Evolutionary conservation across 2,113 vertebrate species (phyloP).

Genomic region (Glareola pratincola): DNA sequence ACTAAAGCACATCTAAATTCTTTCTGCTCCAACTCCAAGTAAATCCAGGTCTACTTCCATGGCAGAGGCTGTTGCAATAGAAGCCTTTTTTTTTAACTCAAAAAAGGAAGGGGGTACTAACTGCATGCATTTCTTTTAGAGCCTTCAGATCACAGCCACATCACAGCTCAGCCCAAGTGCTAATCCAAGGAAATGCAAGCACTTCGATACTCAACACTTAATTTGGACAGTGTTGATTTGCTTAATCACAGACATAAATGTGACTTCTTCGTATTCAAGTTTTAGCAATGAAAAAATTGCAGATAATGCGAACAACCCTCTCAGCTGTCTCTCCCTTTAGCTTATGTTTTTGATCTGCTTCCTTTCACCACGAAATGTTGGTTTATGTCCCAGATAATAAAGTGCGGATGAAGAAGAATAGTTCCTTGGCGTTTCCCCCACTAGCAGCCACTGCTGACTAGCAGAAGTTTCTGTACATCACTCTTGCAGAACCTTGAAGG

Average conservation of each 20-base stretch:
- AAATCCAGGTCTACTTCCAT: not conserved
- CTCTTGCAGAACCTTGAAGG: not conserved
- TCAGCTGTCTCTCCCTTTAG: not conserved
- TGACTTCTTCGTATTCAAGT: not conserved
- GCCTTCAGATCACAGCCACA: not conserved
- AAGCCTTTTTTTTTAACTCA: not conserved
- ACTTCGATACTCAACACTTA: not conserved
- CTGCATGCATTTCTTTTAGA: not conserved
- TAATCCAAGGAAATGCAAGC: not conserved
- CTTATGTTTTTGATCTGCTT: not conserved
- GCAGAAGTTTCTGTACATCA: not conserved
- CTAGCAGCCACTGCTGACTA: not conserved
- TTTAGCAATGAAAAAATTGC: not conserved
- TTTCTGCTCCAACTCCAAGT: not conserved
- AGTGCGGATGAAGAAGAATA: not conserved
- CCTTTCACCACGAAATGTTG: not conserved
- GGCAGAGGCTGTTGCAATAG: not conserved
- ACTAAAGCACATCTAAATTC: accelerated
- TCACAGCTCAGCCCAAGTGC: not conserved
- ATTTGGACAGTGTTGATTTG: not conserved
- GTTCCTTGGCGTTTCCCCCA: not conserved
- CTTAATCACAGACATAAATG: not conserved
- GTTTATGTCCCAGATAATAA: not conserved
- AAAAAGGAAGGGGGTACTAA: not conserved
- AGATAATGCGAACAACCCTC: not conserved